phyloP scores from a whole-genome alignment of 2,113 vertebrate genomes.

The Orthonyx spaldingii region DNA sequence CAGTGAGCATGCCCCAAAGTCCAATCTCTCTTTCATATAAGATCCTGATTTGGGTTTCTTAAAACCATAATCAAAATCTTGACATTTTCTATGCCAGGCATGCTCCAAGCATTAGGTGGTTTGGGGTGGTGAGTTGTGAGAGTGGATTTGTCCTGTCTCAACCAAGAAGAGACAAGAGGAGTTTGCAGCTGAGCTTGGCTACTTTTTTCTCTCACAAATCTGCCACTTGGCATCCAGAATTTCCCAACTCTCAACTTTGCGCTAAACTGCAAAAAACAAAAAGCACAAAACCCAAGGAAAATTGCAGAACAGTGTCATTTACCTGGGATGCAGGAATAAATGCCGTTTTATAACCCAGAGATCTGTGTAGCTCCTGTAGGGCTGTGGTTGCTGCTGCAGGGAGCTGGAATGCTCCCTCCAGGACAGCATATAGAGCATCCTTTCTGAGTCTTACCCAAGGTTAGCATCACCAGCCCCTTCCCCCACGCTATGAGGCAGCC shows the following conservation, averaged over 20 bases:
- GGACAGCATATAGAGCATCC: not conserved
- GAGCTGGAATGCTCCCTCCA: not conserved
- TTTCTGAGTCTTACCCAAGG: not conserved
- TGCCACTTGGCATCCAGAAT: not conserved
- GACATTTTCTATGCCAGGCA: not conserved
- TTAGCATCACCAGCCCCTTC: not conserved
- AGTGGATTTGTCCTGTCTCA: not conserved
- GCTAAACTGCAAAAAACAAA: not conserved
- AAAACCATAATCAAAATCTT: not conserved
- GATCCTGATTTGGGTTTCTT: not conserved
- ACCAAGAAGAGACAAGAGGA: not conserved
- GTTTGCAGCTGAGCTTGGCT: not conserved
- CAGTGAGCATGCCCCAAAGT: not conserved
- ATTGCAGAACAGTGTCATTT: not conserved
- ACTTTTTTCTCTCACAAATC: not conserved
- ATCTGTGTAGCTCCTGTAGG: not conserved
- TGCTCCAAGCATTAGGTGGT: not conserved
- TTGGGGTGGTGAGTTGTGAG: rapidly evolving
- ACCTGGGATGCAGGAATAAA: not conserved
- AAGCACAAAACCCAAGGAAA: not conserved
- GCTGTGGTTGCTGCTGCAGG: rapidly evolving
- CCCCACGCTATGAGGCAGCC: not conserved
- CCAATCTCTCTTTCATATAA: not conserved
- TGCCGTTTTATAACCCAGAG: not conserved
- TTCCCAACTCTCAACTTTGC: not conserved